phyloP scores from a whole-genome alignment of 1,140 invertebrate genomes.

The Ostrea denselamellosa region DNA sequence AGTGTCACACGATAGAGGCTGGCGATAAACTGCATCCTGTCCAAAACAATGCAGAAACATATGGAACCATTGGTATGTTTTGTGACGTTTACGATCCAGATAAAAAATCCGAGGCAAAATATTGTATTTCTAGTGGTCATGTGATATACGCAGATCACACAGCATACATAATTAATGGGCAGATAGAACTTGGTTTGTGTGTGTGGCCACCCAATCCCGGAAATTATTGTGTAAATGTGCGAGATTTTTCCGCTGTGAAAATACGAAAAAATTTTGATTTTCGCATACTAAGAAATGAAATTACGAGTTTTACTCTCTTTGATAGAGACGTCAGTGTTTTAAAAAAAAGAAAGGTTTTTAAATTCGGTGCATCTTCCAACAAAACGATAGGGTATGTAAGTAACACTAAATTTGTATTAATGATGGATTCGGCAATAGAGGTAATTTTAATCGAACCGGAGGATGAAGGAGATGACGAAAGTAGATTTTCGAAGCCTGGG shows the following conservation, averaged over 20 bases:
- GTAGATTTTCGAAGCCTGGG: neutral
- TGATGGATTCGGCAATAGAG: neutral
- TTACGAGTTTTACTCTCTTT: neutral
- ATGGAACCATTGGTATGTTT: constrained; percentile 6
- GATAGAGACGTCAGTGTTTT: neutral
- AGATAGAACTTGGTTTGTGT: neutral
- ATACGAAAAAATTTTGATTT: neutral
- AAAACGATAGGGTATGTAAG: neutral
- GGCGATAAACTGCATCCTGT: neutral
- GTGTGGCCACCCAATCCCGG: neutral
- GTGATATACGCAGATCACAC: neutral
- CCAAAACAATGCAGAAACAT: neutral
- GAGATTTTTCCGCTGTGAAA: neutral
- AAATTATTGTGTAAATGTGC: neutral
- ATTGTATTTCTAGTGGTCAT: neutral
- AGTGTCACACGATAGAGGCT: neutral
- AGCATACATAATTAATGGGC: neutral
- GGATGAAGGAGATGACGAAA: neutral
- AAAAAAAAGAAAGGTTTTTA: neutral
- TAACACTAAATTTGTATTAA: neutral
- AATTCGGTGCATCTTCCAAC: neutral
- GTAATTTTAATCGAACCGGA: neutral
- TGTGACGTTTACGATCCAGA: neutral
- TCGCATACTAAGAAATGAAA: neutral
- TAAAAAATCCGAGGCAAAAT: neutral